Evolutionary conservation across 1,140 invertebrate species (phyloP), one percentile per base, ranked within the genome.

Genomic region (Geopemphigus sp.): DNA sequence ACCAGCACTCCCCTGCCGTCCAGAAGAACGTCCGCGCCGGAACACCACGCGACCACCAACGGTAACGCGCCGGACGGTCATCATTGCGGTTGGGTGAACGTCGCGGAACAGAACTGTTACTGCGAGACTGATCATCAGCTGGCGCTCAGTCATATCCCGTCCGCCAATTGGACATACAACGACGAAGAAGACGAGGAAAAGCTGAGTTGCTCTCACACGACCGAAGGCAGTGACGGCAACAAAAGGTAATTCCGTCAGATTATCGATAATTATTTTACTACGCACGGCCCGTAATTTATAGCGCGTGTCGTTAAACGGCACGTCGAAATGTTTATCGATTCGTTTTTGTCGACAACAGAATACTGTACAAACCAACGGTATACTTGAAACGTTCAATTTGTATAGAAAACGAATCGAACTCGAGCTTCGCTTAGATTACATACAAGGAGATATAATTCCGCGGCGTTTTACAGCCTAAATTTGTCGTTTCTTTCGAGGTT

Each of bases 171-270:
- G 74, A 78, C 74, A 47, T 78, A 78, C 74, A 78, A 87, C 81
- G 83, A 82, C 78, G 87, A 85, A 82, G 83, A 83, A 29, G 84
- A 85, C 64, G 83, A 84, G 53, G 83, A 84, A 57, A 83, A 84
- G 39, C 56, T 82, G 24, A 83, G 81, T 32, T 82, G 81, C 15
- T 83, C 83, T 82, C 86, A 86, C 81, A 86, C 87, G 53, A 87
- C 86, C 39, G 87, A 87, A 82, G 86, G 86, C 64, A 85, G 86
- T 74, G 87, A 86, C 81, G 85, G 85, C 22, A 85, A 87, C 54
- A 90, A 90, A 85, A 89, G 89, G 89, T 90, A 86, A 22, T 24
- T 22, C 14, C 8, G 19, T n/a, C 32, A 4, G 32, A 8, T n/a
- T n/a, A 8, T 8, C 8, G 32, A 39, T 39, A 39, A 8, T 39